Conservation (phyloP, 1,140 invertebrate species). For the Laupala kohalensis region DNA sequence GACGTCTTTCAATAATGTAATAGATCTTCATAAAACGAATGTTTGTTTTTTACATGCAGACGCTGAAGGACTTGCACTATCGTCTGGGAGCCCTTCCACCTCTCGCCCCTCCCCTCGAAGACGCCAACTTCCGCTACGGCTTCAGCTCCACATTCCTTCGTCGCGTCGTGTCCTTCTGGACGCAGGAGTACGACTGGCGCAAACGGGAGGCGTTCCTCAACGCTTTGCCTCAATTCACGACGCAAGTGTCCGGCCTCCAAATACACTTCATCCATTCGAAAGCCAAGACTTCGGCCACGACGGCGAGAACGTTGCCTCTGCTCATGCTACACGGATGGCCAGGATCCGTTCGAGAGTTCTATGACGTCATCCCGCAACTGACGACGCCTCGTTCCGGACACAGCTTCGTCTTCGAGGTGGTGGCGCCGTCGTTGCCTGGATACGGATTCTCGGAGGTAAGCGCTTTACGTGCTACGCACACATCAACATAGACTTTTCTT, state of each 20-base stretch:
- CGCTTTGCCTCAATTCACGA: slow-evolving; percentile 55
- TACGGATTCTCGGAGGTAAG: slow-evolving; percentile 75
- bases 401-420: slow-evolving; percentile 62
- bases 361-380: slow-evolving; percentile 45
- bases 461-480: no score
- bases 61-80: slow-evolving; percentile 43
- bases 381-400: slow-evolving; percentile 38
- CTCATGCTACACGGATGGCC: slow-evolving; percentile 79
- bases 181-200: slow-evolving; percentile 59
- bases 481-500: no score
- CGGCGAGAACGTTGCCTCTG: slow-evolving; percentile 42
- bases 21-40: slow-evolving; percentile 1
- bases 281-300: slow-evolving; percentile 27
- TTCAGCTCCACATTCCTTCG: slow-evolving; percentile 55
- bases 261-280: slow-evolving; percentile 61
- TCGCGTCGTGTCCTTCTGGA: slow-evolving; percentile 57
- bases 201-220: slow-evolving; percentile 53
- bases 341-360: slow-evolving; percentile 71
- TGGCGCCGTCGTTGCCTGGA: slow-evolving; percentile 69
- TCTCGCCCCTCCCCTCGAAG: slow-evolving; percentile 47
- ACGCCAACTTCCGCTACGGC: slow-evolving; percentile 58
- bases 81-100: slow-evolving; percentile 38
- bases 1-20: neutral
- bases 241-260: slow-evolving; percentile 48
- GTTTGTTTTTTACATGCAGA: slow-evolving; percentile 27